Evolutionary conservation across 2,797 vertebrate species (phyloP).

Genomic region (Tenualosa ilisha): DNA sequence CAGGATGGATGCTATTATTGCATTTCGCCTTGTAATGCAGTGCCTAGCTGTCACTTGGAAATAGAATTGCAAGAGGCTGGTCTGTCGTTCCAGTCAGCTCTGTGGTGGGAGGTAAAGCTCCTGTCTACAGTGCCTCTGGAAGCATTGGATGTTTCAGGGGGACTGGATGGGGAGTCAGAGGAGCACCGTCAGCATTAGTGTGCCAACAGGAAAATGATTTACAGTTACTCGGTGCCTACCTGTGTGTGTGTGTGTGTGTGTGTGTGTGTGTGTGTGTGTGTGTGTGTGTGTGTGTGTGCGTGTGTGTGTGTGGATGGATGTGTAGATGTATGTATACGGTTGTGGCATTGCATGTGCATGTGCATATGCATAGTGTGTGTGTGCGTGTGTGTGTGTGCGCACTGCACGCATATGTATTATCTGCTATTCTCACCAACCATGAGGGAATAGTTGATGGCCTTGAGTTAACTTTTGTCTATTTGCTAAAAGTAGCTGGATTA

Average conservation of each 20-base stretch:
- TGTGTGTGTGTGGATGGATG: not conserved
- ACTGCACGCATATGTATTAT: not conserved
- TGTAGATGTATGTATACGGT: not conserved
- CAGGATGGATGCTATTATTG: not conserved
- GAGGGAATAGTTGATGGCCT: conserved; percentile 3
- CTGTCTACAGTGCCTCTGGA: not conserved
- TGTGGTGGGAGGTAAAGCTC: not conserved
- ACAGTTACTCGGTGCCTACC: not conserved
- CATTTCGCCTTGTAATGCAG: not conserved
- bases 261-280: not conserved
- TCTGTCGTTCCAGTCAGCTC: not conserved
- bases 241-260: not conserved
- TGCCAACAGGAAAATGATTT: conserved; percentile 3
- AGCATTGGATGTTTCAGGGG: not conserved
- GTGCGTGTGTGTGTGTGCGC: not conserved
- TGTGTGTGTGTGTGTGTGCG: not conserved
- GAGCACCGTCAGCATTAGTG: not conserved
- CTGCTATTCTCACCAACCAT: conserved; percentile 33
- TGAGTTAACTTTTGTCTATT: not conserved
- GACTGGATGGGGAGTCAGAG: not conserved
- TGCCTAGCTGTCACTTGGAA: too few species aligned
- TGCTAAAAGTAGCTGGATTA: not conserved
- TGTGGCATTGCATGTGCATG: not conserved
- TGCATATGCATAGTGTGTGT: not conserved
- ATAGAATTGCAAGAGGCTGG: not conserved